Conservation (phyloP, 1,140 invertebrate genomes). For the Bradynema listronoti region DNA sequence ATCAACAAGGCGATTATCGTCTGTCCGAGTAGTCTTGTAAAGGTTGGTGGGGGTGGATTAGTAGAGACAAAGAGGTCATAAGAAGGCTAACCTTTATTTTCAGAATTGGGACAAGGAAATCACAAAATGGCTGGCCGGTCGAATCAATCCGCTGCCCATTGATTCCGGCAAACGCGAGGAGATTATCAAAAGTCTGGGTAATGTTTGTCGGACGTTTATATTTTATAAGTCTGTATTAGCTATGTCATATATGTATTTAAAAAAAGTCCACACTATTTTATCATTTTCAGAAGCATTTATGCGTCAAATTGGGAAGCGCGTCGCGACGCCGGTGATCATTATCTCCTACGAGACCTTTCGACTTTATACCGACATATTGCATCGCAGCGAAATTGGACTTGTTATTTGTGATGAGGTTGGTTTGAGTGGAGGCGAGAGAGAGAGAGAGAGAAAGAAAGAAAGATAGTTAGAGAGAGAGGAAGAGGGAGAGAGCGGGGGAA, state of each 20-base stretch:
- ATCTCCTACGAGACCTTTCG: slow-evolving; percentile 98
- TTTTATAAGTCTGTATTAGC: slow-evolving; percentile 18
- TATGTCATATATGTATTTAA: not conserved
- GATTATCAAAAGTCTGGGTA: slow-evolving; percentile 48
- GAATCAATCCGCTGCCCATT: slow-evolving; percentile 71
- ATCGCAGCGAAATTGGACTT: slow-evolving; percentile 82
- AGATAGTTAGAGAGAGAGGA: too few relatives aligned
- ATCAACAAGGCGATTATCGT: slow-evolving; percentile 90
- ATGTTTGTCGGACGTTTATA: slow-evolving; percentile 17
- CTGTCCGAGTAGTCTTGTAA: slow-evolving; percentile 89
- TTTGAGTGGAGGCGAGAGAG: slow-evolving; percentile 9
- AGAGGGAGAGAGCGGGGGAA: not conserved
- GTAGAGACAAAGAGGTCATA: too few relatives aligned
- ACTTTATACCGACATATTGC: slow-evolving; percentile 78
- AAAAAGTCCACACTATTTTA: too few relatives aligned
- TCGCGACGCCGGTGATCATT: slow-evolving; percentile 81
- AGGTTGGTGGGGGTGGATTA: too few relatives aligned
- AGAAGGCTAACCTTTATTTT: not conserved
- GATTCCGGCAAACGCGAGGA: slow-evolving; percentile 52
- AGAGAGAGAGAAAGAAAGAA: too few relatives aligned
- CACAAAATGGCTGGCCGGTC: slow-evolving; percentile 82
- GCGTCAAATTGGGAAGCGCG: slow-evolving; percentile 63
- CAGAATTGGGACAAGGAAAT: slow-evolving; percentile 98
- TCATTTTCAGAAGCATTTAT: slow-evolving; percentile 59
- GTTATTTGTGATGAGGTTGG: slow-evolving; percentile 88